Base-by-base conservation (phyloP, 2,888 invertebrate genomes). In the Odontocolon sp. region DNA sequence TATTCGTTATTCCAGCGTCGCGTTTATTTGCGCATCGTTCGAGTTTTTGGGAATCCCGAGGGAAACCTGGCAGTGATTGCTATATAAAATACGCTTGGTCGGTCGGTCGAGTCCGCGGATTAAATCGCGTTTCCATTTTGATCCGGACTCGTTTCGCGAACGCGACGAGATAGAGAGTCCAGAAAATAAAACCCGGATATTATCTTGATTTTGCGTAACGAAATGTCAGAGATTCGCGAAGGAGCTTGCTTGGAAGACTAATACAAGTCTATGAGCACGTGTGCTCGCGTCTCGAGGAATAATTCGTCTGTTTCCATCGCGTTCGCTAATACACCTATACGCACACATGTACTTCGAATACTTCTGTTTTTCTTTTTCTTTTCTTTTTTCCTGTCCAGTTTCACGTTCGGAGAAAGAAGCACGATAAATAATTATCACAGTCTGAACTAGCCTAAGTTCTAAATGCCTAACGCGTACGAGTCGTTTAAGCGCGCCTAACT, bases 391-490 rank as follows among this genome's bases (percentile, higher is more conserved):
- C 6, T 40, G 33, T 47, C 47, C 36, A 16, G 63, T 47, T 47
- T 56, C 75, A 54, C 59, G 75, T 80, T 79, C 78, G 78, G 66
- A 80, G 80, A 80, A 81, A 80, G 79, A 83, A 86, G 84, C 85
- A 83, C 87, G 87, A 84, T 85, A 85, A 87, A 86, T 85, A 86
- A 86, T 87, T 89, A 89, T 89, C 89, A 89, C 89, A 89, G 89
- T 87, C 86, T 87, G 84, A 86, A 86, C 86, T 88, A 88, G 78
- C 83, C 83, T 87, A 87, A 59, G 77, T 84, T 77, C 86, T 86
- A 86, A 83, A 79, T 78, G 59, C 52, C 72, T 68, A 66, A 61
- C 52, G 54, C 50, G 3, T 14, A 45, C 57, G 70, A 72, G 26
- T 67, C 47, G 54, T 59, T 54, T 61, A 9, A 23, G 14, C 64